These are phyloP conservation scores for Pachyrhynchus sulphureomaculatus DNA, from an alignment of 1,140 invertebrate genomes.

Conservation along the genomic window DNA sequence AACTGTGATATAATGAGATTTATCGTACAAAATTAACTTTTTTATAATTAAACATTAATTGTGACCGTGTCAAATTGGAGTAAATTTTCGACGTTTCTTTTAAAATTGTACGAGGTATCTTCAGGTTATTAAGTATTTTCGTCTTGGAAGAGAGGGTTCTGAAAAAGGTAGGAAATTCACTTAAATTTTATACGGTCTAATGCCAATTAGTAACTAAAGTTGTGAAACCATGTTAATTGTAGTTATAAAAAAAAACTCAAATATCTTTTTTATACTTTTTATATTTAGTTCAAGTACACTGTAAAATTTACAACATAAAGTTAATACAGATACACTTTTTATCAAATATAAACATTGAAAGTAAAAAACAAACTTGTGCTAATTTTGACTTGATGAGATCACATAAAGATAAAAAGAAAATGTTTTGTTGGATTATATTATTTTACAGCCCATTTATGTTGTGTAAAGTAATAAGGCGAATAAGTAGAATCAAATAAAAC, in stretches of 20 bases:
- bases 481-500: too few relatives aligned
- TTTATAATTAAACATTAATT: not conserved
- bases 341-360: conserved; percentile 31
- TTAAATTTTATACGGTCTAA: too few relatives aligned
- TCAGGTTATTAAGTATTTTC: too few relatives aligned
- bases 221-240: too few relatives aligned
- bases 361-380: conserved; percentile 38
- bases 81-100: too few relatives aligned
- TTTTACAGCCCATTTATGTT: too few relatives aligned
- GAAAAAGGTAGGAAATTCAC: too few relatives aligned
- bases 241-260: not conserved
- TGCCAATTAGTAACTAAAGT: too few relatives aligned
- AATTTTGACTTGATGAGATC: conserved; percentile 45
- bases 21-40: not conserved
- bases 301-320: conserved; percentile 43
- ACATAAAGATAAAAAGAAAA: conserved; percentile 34
- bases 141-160: too few relatives aligned
- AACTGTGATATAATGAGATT: conserved; percentile 3
- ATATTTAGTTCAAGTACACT: conserved; percentile 46
- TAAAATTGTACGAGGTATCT: too few relatives aligned
- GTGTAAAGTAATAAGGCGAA: too few relatives aligned
- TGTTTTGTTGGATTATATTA: too few relatives aligned
- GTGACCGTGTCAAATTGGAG: not conserved
- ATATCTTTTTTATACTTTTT: conserved; percentile 27
- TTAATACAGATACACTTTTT: conserved; percentile 33